Evolutionary conservation across 2,113 vertebrate genomes (phyloP).

Genomic region (Alouatta palliata): DNA sequence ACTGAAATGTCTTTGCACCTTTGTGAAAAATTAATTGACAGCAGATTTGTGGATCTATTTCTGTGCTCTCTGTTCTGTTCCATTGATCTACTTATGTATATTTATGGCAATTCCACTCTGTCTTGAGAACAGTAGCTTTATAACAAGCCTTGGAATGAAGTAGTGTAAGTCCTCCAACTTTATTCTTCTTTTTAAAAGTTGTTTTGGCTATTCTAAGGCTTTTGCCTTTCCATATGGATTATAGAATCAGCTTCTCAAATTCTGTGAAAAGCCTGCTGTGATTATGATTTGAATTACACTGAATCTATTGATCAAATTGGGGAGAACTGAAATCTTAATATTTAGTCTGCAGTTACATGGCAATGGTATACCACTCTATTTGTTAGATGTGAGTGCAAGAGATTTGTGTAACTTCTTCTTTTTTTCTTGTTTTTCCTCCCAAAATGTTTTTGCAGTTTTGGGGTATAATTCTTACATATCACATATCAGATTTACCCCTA

Average conservation of each 20-base stretch:
- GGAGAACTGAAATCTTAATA: neutral
- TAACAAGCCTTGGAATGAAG: neutral
- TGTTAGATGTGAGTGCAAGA: no score
- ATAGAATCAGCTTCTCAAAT: neutral
- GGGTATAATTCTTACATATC: neutral
- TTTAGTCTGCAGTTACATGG: neutral
- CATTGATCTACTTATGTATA: neutral
- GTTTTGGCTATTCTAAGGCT: neutral
- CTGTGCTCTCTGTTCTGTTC: neutral
- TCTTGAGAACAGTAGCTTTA: neutral
- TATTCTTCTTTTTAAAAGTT: neutral
- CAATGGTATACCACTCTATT: neutral
- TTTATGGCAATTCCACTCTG: neutral
- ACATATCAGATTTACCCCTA: neutral
- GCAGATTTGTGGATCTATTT: neutral
- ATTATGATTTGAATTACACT: neutral
- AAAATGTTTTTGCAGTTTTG: neutral
- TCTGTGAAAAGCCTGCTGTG: neutral
- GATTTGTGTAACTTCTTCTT: no score
- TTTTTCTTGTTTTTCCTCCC: neutral
- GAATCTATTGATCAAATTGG: neutral
- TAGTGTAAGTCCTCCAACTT: neutral
- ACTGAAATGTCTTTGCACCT: neutral
- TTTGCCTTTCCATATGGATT: neutral
- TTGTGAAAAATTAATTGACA: conserved; percentile 34